These are phyloP conservation scores for Aphaenogaster floridana DNA, from an alignment of 1,140 invertebrate genomes.

Conservation along the genomic window DNA sequence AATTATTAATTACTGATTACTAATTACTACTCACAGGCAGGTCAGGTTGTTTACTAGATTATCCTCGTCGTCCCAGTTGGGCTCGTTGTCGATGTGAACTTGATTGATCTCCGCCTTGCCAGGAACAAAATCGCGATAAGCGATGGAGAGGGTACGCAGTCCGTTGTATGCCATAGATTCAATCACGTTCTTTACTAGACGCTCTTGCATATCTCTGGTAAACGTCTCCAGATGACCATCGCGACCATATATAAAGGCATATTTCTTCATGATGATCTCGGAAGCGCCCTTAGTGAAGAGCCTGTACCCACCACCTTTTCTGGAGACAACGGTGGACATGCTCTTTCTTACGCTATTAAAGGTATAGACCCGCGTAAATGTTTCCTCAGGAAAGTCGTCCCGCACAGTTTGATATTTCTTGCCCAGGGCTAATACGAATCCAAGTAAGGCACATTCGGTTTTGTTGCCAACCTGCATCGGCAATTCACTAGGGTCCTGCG, in stretches of 20 bases:
- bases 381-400: conserved; percentile 97
- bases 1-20: no score
- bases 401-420: conserved; percentile 97
- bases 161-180: conserved; percentile 99
- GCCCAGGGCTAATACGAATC: conserved; percentile 96
- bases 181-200: conserved; percentile 97
- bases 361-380: conserved; percentile 98
- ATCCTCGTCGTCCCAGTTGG: conserved; percentile 99
- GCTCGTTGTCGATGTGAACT: conserved; percentile 96
- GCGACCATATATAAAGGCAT: conserved; percentile 97
- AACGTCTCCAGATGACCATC: conserved; percentile 97
- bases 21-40: no score
- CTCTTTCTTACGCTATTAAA: conserved; percentile 99
- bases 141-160: conserved; percentile 98
- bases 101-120: conserved; percentile 97
- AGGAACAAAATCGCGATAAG: conserved; percentile 97
- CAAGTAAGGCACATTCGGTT: conserved; percentile 99
- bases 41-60: conserved; percentile 97
- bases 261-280: conserved; percentile 99
- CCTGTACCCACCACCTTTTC: conserved; percentile 94
- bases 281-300: conserved; percentile 99
- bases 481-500: conserved; percentile 94
- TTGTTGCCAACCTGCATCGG: conserved; percentile 99
- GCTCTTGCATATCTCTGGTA: conserved; percentile 96
- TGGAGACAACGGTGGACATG: conserved; percentile 98